A percentile compares a stretch with the other conserved stretches of the same genome.
Conservation (phyloP, 53 echinoderm and acorn worm genomes). For the Paracentrotus lividus region DNA sequence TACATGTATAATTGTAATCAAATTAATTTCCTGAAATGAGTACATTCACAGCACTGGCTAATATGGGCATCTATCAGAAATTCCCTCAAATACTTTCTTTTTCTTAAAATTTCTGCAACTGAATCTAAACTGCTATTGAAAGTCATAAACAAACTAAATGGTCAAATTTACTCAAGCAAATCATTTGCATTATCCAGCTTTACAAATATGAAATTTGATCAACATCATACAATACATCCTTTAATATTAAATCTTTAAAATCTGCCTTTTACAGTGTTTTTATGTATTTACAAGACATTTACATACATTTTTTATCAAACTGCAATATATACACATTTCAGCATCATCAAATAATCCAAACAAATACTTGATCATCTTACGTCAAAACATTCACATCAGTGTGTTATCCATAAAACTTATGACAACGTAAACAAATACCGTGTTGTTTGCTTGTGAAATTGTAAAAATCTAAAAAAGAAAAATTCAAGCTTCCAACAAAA, state of each 20-base stretch:
- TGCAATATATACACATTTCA: constrained; percentile 32
- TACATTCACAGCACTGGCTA: too few relatives aligned
- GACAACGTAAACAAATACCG: background rate
- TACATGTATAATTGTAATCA: too few relatives aligned
- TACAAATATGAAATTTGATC: background rate
- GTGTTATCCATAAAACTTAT: background rate
- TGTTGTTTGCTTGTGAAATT: background rate
- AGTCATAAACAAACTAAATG: background rate
- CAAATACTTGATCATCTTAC: background rate
- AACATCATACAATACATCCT: background rate
- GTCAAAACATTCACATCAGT: background rate
- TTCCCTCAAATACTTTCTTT: too few relatives aligned
- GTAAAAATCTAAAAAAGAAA: background rate
- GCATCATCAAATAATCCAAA: background rate
- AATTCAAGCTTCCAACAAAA: background rate
- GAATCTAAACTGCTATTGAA: background rate
- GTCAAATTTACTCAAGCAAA: background rate
- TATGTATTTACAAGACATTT: background rate
- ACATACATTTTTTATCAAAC: constrained; percentile 23
- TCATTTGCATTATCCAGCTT: background rate
- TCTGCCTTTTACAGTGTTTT: background rate
- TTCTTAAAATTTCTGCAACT: background rate
- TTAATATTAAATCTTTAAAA: background rate
- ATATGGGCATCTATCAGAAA: too few relatives aligned
- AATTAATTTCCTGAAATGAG: too few relatives aligned